phyloP scores from a whole-genome alignment of 2,113 vertebrate species.

The Passerina amoena region DNA sequence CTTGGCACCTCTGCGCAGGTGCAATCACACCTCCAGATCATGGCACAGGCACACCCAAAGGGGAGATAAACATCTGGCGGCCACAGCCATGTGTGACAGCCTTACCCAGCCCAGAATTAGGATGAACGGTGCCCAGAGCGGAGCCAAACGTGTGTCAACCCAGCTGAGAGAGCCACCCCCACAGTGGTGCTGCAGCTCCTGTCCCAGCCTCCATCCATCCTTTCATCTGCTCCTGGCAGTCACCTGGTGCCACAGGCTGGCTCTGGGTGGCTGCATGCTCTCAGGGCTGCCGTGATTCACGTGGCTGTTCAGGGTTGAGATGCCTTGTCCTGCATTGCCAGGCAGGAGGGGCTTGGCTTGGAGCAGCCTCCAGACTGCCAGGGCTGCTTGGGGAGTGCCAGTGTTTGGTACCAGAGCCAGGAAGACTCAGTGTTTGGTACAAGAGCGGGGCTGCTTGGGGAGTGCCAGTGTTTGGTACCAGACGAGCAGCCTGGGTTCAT shows the following conservation, averaged over 20 bases:
- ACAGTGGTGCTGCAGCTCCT: background rate
- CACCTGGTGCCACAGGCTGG: background rate
- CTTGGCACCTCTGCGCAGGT: background rate
- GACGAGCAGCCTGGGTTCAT: background rate
- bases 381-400: background rate
- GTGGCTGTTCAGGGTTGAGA: background rate
- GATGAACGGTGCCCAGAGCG: background rate
- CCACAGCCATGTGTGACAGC: background rate
- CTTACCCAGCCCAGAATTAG: background rate
- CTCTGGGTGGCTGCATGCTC: background rate
- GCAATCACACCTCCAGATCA: background rate
- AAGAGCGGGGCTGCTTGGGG: background rate
- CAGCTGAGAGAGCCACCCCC: background rate
- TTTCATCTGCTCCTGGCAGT: background rate
- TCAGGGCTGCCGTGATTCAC: background rate
- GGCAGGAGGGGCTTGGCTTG: accelerated
- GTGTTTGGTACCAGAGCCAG: background rate
- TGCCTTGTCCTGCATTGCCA: background rate
- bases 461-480: background rate
- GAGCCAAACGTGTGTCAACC: background rate
- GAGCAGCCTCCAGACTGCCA: background rate
- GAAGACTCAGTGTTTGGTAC: background rate
- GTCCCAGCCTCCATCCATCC: background rate
- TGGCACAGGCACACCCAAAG: background rate
- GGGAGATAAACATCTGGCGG: constrained; percentile 48